These are phyloP conservation scores for Pipistrellus kuhlii DNA, from an alignment of 2,797 vertebrate genomes.

Conservation along the genomic window DNA sequence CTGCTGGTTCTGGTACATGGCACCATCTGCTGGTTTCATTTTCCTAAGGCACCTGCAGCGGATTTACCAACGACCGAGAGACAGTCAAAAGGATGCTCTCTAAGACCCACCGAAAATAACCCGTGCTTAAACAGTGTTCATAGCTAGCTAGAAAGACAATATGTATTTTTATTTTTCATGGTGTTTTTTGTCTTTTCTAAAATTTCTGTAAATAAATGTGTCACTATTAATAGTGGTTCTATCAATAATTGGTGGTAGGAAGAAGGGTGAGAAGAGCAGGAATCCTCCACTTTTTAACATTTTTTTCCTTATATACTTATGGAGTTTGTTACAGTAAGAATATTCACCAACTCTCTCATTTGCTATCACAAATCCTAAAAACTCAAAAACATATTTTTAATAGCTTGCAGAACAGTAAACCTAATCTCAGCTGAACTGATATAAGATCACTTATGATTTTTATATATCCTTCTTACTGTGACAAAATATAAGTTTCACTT, in stretches of 20 bases:
- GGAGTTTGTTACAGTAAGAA: background rate
- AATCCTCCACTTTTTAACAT: background rate
- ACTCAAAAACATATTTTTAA: background rate
- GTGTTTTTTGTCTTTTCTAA: background rate
- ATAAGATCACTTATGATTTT: background rate
- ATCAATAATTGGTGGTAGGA: background rate
- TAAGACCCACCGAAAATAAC: background rate
- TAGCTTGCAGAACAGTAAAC: background rate
- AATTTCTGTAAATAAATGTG: background rate
- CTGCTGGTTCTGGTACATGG: background rate
- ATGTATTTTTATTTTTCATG: background rate
- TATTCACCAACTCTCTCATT: background rate
- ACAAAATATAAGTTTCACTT: background rate
- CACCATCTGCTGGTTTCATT: background rate
- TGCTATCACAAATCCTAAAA: background rate
- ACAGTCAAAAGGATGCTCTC: background rate
- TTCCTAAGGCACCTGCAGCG: background rate
- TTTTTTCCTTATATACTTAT: background rate
- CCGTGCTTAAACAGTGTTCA: background rate
- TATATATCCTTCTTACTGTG: background rate
- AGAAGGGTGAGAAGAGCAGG: background rate
- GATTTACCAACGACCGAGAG: background rate
- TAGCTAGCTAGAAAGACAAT: background rate
- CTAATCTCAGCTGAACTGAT: background rate
- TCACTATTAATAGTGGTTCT: background rate